phyloP scores from a whole-genome alignment of 2,113 vertebrate genomes.

The Sigmodon hispidus region DNA sequence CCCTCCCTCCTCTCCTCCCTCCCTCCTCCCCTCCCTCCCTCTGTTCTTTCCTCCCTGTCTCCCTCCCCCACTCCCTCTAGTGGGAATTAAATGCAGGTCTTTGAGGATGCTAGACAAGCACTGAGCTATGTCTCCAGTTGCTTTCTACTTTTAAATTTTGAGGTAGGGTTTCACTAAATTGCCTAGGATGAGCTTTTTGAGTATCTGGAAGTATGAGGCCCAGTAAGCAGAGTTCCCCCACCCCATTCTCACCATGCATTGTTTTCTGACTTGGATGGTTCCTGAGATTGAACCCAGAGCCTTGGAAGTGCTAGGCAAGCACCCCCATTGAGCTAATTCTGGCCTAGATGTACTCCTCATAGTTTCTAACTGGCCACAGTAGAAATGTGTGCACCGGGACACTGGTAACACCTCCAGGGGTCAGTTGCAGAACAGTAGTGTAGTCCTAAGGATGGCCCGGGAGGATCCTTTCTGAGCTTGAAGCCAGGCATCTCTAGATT shows the following conservation, averaged over 20 bases:
- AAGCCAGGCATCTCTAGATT: background rate
- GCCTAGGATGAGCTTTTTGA: background rate
- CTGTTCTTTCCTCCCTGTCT: fast-evolving
- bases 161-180: background rate
- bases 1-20: background rate
- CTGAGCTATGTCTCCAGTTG: background rate
- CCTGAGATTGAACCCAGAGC: background rate
- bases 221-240: background rate
- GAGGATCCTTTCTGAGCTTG: background rate
- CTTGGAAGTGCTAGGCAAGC: background rate
- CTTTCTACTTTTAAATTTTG: background rate
- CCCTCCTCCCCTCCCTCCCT: no score
- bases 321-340: background rate
- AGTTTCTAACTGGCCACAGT: background rate
- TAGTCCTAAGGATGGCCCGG: fast-evolving
- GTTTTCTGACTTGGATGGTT: background rate
- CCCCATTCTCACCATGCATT: fast-evolving
- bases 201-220: background rate
- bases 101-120: background rate
- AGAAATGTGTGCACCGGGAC: background rate
- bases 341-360: background rate
- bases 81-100: background rate
- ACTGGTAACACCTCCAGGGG: no score
- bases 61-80: fast-evolving
- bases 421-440: background rate